Evolutionary conservation across 2,797 vertebrate genomes (phyloP), one percentile per base, ranked within the genome.

Genomic region (Glossophaga mutica): DNA sequence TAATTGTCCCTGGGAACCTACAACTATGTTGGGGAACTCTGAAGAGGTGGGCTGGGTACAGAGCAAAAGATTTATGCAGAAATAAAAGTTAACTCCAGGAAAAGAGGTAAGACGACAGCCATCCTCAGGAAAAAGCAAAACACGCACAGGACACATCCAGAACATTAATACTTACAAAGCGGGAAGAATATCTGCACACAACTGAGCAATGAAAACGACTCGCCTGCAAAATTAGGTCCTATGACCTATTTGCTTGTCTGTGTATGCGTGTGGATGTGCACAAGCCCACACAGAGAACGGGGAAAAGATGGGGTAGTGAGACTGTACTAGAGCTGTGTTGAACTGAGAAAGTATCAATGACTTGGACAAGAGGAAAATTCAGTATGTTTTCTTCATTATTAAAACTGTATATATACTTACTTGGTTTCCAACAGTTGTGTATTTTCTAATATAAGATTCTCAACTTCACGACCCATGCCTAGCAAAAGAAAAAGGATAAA

Each of bases 391-490:
- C 44, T 18, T 92, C 6, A 32, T 55, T 91, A 39, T 52, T 92
- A 81, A 73, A 74, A 91, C 78, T 85, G 46, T 81, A 21, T 62
- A 42, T 7, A 90, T 97, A 98, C 99, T 98, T 97, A 99, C 99
- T 99, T 99, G 97, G 99, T 99, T 98, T 99, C 99, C 97, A 99
- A 98, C 50, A 99, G 99, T 96, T 99, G 99, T 26, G 99, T 98
- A 96, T 99, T 99, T 98, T 99, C 99, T 85, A 99, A 98, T 98
- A 99, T 99, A 70, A 99, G 99, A 98, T 99, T 99, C 96, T 99
- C 99, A 5, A 99, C 99, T 97, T 99, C 99, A 94, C 99, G 99
- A 86, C 99, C 99, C 99, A 99, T 99, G 98, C 99, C 99, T 99
- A 98, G 95, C 92, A 96, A 98, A 98, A 91, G 95, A 98, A 98